Percentiles rank a stretch among this genome's conserved stretches.
phyloP scores from a whole-genome alignment of 2,113 vertebrate genomes.

The Bubalus kerabau region DNA sequence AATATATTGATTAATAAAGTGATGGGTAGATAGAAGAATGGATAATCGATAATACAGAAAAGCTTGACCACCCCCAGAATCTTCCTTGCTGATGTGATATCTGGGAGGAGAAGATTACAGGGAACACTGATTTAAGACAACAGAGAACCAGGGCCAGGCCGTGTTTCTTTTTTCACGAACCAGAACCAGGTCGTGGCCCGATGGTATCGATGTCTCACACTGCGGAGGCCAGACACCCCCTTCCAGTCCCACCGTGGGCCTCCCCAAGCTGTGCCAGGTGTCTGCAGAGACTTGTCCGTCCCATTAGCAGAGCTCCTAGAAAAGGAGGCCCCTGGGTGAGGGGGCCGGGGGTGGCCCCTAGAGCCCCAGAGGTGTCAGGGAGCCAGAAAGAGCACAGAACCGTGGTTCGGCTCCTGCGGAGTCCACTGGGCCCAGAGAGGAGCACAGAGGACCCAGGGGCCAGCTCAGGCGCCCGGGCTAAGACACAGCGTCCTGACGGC shows the following conservation, averaged over 20 bases:
- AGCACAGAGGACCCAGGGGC: rapidly evolving
- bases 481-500: rapidly evolving
- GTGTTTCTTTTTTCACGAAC: too few relatives aligned
- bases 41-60: too few relatives aligned
- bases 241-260: neutral
- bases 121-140: rapidly evolving
- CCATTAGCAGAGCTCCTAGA: neutral
- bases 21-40: neutral
- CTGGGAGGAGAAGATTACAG: neutral
- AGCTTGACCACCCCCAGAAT: neutral
- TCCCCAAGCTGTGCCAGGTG: too few relatives aligned
- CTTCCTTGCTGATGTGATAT: neutral
- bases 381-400: neutral
- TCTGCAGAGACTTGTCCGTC: rapidly evolving
- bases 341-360: rapidly evolving
- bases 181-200: too few relatives aligned
- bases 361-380: neutral
- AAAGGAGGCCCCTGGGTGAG: neutral
- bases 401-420: rapidly evolving
- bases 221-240: rapidly evolving
- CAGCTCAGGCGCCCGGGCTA: rapidly evolving
- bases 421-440: rapidly evolving
- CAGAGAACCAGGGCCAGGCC: rapidly evolving
- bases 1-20: neutral
- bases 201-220: rapidly evolving